Evolutionary conservation across 2,888 invertebrate genomes (phyloP).

Genomic region (Ceraclea dissimilis): DNA sequence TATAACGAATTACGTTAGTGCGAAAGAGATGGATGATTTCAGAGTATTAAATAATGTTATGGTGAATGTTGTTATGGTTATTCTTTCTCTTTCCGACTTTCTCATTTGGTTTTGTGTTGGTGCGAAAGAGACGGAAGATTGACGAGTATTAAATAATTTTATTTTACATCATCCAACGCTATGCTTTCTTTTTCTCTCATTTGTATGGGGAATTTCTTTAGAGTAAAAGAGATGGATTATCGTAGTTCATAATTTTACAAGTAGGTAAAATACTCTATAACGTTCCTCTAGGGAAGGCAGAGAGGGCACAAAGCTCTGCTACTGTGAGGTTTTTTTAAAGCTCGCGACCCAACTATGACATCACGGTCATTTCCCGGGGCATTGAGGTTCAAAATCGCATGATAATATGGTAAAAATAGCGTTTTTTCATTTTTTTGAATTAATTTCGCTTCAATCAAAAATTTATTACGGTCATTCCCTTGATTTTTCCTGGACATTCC

Average conservation of each 20-base stretch:
- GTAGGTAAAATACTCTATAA: not conserved
- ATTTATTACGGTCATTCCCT: too few species aligned
- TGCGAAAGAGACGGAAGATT: not conserved
- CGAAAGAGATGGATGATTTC: not conserved
- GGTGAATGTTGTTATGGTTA: not conserved
- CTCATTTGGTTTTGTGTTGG: not conserved
- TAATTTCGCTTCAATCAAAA: too few species aligned
- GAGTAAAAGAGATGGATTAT: not conserved
- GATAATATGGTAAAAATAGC: too few species aligned
- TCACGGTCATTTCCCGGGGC: too few species aligned
- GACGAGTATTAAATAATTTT: not conserved
- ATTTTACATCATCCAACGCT: not conserved
- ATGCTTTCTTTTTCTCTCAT: not conserved
- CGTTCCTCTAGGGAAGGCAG: not conserved
- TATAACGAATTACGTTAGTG: not conserved
- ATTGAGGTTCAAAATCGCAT: too few species aligned
- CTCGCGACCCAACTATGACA: too few species aligned
- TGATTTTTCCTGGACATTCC: too few species aligned
- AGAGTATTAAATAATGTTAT: not conserved
- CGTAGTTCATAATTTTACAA: not conserved
- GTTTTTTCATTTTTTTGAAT: too few species aligned
- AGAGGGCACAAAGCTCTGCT: too few species aligned
- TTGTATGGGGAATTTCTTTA: not conserved
- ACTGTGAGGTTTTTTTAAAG: too few species aligned
- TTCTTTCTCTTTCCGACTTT: not conserved